Base-by-base conservation (phyloP, 2,888 invertebrate genomes). In the Eupithecia inturbata region DNA sequence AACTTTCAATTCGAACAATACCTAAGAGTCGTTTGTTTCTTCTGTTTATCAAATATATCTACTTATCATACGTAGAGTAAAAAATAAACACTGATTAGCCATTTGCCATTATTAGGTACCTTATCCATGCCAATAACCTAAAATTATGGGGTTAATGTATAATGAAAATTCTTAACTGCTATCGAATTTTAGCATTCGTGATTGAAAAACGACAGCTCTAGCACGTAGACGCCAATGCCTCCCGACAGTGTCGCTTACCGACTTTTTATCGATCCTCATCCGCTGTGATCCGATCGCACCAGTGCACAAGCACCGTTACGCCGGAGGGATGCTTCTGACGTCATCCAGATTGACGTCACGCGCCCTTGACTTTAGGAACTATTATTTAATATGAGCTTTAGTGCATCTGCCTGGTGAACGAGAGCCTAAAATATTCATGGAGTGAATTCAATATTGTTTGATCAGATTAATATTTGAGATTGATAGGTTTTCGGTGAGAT, bases 301-400 rank as follows among this genome's bases (percentile, higher is more conserved):
- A 36, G 64, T 66, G 66, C 22, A 26, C 39, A 22, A 41, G 14
- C 39, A 66, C 66, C 36, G 26, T 66, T 63, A 70, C 57, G 71
- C 67, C 68, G 60, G 41, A 71, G 70, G 67, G 68, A 72, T 64
- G 71, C 63, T 74, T 71, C 53, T 80, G 78, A 79, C 78, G 79
- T 80, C 78, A 81, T 71, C 68, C 53, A 57, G 7, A 28, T 75
- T 84, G 83, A 84, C 87, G 85, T 85, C 85, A 85, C 71, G 12
- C 74, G 83, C 80, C 87, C 87, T 87, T 88, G 84, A 81, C 82
- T 75, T 70, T 49, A 60, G 64, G 41, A 69, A 67, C 64, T 69
- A 67, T 31, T 69, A 63, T 63, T 62, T 53, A 39, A 60, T 71
- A 49, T 53, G 62, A 26, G 63, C 53, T 62, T 77, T 67, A 33